A percentile compares a stretch with the other conserved stretches of the same genome.
These are phyloP conservation scores for Holacanthus passer DNA, from an alignment of 2,113 vertebrate genomes.

Conservation along the genomic window DNA sequence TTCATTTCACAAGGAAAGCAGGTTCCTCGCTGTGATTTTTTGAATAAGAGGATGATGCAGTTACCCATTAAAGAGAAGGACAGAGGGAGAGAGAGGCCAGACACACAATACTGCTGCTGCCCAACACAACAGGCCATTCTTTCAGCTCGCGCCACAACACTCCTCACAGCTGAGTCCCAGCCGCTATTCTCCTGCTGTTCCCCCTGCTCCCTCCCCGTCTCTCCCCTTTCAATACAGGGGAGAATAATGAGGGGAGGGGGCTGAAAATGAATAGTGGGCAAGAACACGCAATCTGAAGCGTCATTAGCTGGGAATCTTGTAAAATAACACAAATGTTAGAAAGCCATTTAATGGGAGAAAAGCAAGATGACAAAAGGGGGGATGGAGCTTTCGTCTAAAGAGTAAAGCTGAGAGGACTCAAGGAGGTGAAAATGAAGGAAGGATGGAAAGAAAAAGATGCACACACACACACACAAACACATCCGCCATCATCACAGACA, in stretches of 20 bases:
- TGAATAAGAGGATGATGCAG: slow-evolving; percentile 65
- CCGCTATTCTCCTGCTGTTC: slow-evolving; percentile 82
- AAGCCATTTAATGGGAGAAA: slow-evolving; percentile 22
- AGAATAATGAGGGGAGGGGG: slow-evolving; percentile 34
- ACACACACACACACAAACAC: slow-evolving; percentile 31
- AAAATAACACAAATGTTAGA: slow-evolving; percentile 57
- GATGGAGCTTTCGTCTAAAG: slow-evolving; percentile 28
- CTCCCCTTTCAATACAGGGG: slow-evolving; percentile 69
- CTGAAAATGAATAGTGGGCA: slow-evolving; percentile 52
- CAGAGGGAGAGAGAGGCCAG: slow-evolving; percentile 61
- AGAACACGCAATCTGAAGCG: slow-evolving; percentile 65
- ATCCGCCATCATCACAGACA: slow-evolving; percentile 57
- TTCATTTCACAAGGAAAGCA: slow-evolving; percentile 14
- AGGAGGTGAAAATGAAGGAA: slow-evolving; percentile 29
- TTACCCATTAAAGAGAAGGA: slow-evolving; percentile 57
- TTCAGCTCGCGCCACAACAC: slow-evolving; percentile 81
- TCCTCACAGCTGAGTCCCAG: slow-evolving; percentile 85
- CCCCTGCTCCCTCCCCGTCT: slow-evolving; percentile 70
- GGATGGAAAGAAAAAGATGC: slow-evolving; percentile 21
- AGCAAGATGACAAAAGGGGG: not conserved
- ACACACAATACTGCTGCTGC: slow-evolving; percentile 78
- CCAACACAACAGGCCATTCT: slow-evolving; percentile 90
- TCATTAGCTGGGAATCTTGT: slow-evolving; percentile 74
- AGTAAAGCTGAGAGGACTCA: slow-evolving; percentile 15
- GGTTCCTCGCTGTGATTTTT: slow-evolving; percentile 51